Evolutionary conservation across 2,113 vertebrate species (phyloP).

Genomic region (Circaetus gallicus): DNA sequence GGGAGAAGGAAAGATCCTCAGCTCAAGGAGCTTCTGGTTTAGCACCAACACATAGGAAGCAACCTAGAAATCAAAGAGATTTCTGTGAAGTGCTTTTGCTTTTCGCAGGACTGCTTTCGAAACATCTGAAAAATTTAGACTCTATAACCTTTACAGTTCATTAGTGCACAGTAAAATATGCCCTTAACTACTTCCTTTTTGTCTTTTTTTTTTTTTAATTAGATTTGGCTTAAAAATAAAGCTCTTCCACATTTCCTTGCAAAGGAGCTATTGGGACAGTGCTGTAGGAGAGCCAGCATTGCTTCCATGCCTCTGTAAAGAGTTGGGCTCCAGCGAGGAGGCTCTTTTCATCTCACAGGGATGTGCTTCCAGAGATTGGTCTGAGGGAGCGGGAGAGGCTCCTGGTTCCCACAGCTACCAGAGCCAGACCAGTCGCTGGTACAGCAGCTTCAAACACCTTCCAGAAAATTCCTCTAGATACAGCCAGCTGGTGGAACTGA

Average conservation of each 20-base stretch:
- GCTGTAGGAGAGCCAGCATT: not conserved
- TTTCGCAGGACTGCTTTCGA: not conserved
- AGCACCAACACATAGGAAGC: not conserved
- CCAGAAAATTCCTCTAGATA: not conserved
- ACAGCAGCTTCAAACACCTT: not conserved
- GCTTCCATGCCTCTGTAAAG: not conserved
- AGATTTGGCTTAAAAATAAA: not conserved
- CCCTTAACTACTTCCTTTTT: not conserved
- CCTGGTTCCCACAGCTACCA: not conserved
- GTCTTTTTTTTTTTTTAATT: not conserved
- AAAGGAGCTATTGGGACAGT: not conserved
- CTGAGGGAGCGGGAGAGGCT: fast-evolving
- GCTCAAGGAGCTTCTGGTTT: not conserved
- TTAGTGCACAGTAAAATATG: not conserved
- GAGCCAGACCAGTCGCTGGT: not conserved
- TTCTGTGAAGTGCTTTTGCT: not conserved
- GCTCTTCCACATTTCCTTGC: not conserved
- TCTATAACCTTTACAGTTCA: not conserved
- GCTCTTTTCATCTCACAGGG: not conserved
- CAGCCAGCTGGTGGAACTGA: not conserved
- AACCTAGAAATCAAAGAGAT: not conserved
- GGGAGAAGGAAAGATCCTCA: not conserved
- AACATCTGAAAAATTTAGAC: not conserved
- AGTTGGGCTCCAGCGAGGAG: not conserved
- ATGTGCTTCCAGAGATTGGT: not conserved